Evolutionary conservation across 2,888 invertebrate species (phyloP), one percentile per base, ranked within the genome.

Genomic region (Chrysina gloriosa): DNA sequence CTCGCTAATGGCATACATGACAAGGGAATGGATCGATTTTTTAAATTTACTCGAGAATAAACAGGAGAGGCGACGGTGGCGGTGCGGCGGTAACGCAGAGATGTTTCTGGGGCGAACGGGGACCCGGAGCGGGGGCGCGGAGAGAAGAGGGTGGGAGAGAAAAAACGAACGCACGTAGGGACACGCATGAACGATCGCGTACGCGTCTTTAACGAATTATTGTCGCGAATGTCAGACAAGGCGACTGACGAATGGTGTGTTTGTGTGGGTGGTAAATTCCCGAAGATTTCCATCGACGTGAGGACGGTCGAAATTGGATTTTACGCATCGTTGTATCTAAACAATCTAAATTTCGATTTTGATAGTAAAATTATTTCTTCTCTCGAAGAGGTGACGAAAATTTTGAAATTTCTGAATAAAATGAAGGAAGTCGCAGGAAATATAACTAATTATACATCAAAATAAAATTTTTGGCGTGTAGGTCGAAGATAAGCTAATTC

Each of bases 1-100:
- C 36, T 73, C 81, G 82, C 82, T 84, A 84, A 83, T 83, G 82
- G 83, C 83, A 83, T 83, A 83, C 83, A 83, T 83, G 83, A 83
- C 83, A 82, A 82, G 83, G 82, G 78, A 80, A 78, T 75, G 76
- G 81, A 84, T 84, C 83, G 83, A 84, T 83, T 83, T 83, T 83
- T 83, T 83, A 83, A 83, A 83, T 83, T 83, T 82, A 80, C 82
- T 82, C 80, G 76, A 82, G 82, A 82, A 82, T 82, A 83, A 83
- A 83, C 83, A 74, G 72, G 72, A 66, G 58, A 58, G 39, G 42
- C 39, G 58, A 58, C 58, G 58, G 39, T 31, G 58, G 34, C 39
- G 39, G 58, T 31, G 25, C 19, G 23, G 47, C 47, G 47, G 21
- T 39, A 58, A 58, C 39, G 58, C 25, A 23, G 58, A 39, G 58